Evolutionary conservation across 1,140 invertebrate species (phyloP).

Genomic region (Caenorhabditis inopinata): DNA sequence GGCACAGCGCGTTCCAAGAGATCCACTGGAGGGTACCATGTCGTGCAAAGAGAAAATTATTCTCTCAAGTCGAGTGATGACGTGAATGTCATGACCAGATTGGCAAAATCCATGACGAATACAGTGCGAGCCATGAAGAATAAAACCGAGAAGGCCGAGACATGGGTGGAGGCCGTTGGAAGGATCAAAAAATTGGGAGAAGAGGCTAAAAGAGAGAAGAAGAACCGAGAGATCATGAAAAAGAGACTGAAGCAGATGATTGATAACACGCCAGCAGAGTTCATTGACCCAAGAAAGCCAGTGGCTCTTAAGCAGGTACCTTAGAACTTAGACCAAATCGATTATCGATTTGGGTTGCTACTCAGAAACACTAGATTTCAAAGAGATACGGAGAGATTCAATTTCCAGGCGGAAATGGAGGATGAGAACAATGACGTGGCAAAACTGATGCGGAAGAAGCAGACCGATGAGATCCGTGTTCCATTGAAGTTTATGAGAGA

Average conservation of each 20-base stretch:
- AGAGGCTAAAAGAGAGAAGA: slow-evolving; percentile 44
- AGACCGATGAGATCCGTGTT: slow-evolving; percentile 41
- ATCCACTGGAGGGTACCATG: slow-evolving; percentile 32
- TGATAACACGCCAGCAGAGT: slow-evolving; percentile 43
- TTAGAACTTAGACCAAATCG: no score
- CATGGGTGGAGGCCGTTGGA: slow-evolving; percentile 41
- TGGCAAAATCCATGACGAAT: slow-evolving; percentile 42
- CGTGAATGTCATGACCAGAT: slow-evolving; percentile 24
- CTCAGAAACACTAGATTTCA: background rate
- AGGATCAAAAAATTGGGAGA: slow-evolving; percentile 43
- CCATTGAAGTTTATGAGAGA: slow-evolving; percentile 54
- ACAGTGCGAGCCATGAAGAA: slow-evolving; percentile 43
- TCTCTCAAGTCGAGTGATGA: background rate
- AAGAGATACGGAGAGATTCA: background rate
- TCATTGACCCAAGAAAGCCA: slow-evolving; percentile 42
- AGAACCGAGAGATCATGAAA: slow-evolving; percentile 43
- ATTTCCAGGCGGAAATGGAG: slow-evolving; percentile 38
- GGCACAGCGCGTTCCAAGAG: slow-evolving; percentile 37
- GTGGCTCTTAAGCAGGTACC: slow-evolving; percentile 40
- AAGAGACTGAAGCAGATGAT: slow-evolving; percentile 45
- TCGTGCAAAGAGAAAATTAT: slow-evolving; percentile 35
- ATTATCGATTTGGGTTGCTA: no score
- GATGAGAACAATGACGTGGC: slow-evolving; percentile 23
- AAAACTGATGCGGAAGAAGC: slow-evolving; percentile 40
- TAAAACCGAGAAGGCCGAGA: slow-evolving; percentile 33